Evolutionary conservation across 2,888 invertebrate species (phyloP).

Genomic region (Synergus umbraculus): DNA sequence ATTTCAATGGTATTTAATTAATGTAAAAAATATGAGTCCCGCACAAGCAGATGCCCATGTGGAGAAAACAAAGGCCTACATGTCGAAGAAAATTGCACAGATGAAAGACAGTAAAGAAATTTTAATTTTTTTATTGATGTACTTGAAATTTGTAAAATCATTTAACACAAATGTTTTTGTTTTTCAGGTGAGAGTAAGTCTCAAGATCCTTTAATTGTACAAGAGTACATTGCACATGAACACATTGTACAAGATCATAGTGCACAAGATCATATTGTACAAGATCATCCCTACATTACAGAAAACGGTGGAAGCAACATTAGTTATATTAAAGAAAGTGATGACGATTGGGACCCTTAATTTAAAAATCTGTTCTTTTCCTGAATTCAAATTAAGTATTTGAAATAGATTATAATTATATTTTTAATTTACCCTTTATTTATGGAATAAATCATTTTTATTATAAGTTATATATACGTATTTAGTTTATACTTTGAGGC

Average conservation of each 20-base stretch:
- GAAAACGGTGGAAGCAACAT: background rate
- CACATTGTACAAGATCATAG: background rate
- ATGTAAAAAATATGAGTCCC: background rate
- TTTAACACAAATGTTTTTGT: background rate
- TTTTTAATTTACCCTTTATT: background rate
- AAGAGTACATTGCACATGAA: background rate
- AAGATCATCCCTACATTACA: background rate
- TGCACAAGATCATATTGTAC: background rate
- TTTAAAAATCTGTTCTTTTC: background rate
- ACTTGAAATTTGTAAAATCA: background rate
- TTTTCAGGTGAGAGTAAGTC: background rate
- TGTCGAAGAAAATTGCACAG: constrained; percentile 3
- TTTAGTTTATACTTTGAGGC: background rate
- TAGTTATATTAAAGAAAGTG: background rate
- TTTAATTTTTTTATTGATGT: background rate
- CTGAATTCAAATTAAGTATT: background rate
- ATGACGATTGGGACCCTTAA: constrained; percentile 2
- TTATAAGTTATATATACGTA: background rate
- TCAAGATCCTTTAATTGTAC: background rate
- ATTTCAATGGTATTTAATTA: background rate
- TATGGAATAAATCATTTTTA: background rate
- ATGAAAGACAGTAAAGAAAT: background rate
- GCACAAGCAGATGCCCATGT: background rate
- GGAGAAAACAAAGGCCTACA: background rate
- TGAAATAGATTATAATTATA: background rate